Base-by-base conservation (phyloP, 2,888 invertebrate genomes). In the Gonocerus acuteangulatus region DNA sequence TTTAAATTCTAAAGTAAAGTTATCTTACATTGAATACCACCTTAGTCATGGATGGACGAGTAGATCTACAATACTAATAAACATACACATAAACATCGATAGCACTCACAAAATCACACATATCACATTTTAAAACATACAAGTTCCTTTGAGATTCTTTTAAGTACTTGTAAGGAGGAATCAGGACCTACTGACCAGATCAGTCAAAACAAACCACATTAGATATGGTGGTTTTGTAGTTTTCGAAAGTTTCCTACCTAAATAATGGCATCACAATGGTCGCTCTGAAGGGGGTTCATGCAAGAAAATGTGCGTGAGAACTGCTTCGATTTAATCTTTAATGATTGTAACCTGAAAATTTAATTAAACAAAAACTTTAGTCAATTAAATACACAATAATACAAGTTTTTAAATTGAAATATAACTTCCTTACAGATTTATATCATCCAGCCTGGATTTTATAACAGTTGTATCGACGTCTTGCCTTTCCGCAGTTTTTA, bases 361-460 rank as follows among this genome's bases (percentile, higher is more conserved):
- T 62, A 63, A 65, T 63, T 56, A 54, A 62, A 60, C 39, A 64
- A 60, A 39, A 13, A 39, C 13, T 13, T 18, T 34, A n/a, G 27
- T 15, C 21, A 23, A 42, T n/a, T 15, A 19, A 19, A 36, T 19
- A 9, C n/a, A 1, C 16, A n/a, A 19, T 11, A 39, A 52, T 19
- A 27, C 27, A 27, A 9, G 48, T 59, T 39, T 27, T 57, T 54
- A 52, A 48, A 36, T 27, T 44, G 18, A 61, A 16, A 59, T 61
- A n/a, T n/a, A n/a, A n/a, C n/a, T n/a, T 66, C 72, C 74, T 74
- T 72, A 77, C 76, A 74, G 65, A 63, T 71, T 69, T 68, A 71
- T 71, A 63, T 74, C 74, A 51, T 74, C 71, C 39, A 77, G 68
- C 62, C 71, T 69, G 63, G 73, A 73, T 65, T 74, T 70, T n/a